Percentiles rank a stretch among this genome's conserved stretches.
Conservation (phyloP, 2,888 invertebrate species). For the Abscondita cerata region DNA sequence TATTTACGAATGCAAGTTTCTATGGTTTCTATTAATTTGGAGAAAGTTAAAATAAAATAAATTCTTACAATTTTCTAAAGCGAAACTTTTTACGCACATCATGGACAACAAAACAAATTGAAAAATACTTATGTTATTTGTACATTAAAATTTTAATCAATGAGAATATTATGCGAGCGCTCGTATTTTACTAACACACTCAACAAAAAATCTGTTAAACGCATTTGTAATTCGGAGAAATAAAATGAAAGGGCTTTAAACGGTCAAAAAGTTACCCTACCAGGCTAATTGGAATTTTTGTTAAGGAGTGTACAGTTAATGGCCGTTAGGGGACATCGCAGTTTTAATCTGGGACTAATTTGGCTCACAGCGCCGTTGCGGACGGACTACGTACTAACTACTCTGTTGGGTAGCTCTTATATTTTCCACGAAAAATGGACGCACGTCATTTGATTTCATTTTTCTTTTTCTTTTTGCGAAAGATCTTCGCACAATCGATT, state of each 20-base stretch:
- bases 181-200: not conserved
- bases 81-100: no score
- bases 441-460: constrained; percentile 12
- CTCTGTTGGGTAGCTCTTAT: constrained; percentile 42
- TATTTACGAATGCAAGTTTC: no score
- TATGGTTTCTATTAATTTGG: not conserved
- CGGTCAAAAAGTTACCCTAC: constrained; percentile 37
- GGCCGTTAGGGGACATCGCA: constrained; percentile 57
- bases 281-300: constrained; percentile 52
- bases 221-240: constrained; percentile 19
- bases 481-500: no score
- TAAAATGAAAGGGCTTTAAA: constrained; percentile 28
- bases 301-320: constrained; percentile 55
- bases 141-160: no score
- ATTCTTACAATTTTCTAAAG: no score
- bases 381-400: constrained; percentile 49
- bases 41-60: not conserved
- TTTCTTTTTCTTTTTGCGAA: constrained; percentile 4
- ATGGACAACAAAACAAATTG: no score
- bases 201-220: constrained; percentile 13
- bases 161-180: not conserved
- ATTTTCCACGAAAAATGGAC: constrained; percentile 11
- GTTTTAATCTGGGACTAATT: constrained; percentile 60
- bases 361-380: constrained; percentile 54
- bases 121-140: no score